Evolutionary conservation across 2,797 vertebrate species (phyloP), one percentile per base, ranked within the genome.

Genomic region (Scolopax bukidnonensis): DNA sequence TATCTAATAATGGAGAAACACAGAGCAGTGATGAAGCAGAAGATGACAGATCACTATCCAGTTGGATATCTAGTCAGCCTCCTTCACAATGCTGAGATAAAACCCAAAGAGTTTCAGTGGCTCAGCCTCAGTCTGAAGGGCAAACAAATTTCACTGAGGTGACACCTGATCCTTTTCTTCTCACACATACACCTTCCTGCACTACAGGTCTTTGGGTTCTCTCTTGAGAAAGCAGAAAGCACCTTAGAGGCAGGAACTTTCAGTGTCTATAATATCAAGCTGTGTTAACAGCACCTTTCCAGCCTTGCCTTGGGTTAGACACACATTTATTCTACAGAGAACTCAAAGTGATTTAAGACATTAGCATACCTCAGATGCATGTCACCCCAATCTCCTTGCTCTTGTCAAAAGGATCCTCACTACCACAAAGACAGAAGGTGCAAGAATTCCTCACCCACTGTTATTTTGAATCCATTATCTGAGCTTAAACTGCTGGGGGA

Each of bases 251-350:
- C 63, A 91, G 33, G 21, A 81, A 45, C 50, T 61, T 94, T 77
- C 86, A 80, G 16, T 45, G 53, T 43, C 32, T 76, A 36, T 60
- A 70, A 47, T 24, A 93, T 64, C 67, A 93, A 91, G 45, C 32
- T 36, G 56, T 0, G 0, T 61, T 82, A 74, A 23, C 54, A 77
- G 67, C 60, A 56, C 48, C 30, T 87, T 94, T 90, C 41, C 48
- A 88, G 33, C 38, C 36, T 90, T 93, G 83, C 87, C 64, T 67
- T 93, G 33, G 36, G 81, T 94, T 84, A 90, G 59, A 86, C 80
- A 71, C n/a, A 38, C 2, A 1, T 70, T 85, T 80, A 70, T 74
- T 89, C 56, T 70, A 41, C 38, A 70, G 38, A 91, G 63, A 94
- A 71, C 41, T 67, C 28, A 24, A 93, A 84, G 51, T 27, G 38